phyloP scores from a whole-genome alignment of 2,113 vertebrate genomes.

The Anolis sagrei region DNA sequence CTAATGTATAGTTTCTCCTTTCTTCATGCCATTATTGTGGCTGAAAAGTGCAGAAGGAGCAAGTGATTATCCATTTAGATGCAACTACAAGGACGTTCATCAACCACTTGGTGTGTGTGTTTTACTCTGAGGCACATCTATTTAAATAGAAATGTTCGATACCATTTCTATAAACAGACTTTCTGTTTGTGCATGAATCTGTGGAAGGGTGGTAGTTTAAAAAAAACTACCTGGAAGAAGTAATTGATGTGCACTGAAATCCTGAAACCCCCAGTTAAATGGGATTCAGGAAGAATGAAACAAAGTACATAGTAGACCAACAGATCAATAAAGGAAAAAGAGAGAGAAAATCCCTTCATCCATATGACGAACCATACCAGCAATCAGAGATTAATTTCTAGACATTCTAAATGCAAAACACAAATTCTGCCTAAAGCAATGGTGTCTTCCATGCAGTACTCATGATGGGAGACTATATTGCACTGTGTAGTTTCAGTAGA shows the following conservation, averaged over 20 bases:
- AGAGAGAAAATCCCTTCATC: background rate
- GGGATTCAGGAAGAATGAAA: background rate
- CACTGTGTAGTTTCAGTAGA: background rate
- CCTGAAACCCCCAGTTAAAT: background rate
- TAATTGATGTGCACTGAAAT: background rate
- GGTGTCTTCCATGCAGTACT: too few relatives aligned
- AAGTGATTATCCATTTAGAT: background rate
- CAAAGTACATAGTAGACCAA: background rate
- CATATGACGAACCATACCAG: background rate
- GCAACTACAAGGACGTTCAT: background rate
- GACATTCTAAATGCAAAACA: background rate
- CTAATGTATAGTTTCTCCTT: conserved; percentile 29
- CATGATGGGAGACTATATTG: background rate
- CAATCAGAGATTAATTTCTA: background rate
- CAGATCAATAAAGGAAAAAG: background rate
- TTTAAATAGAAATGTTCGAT: background rate
- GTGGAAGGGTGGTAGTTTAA: background rate
- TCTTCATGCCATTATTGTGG: conserved; percentile 2
- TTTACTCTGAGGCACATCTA: background rate
- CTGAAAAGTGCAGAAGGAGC: background rate
- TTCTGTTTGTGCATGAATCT: background rate
- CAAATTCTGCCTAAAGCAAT: background rate
- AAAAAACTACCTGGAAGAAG: background rate
- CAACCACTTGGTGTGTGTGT: background rate
- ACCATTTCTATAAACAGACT: background rate